Conservation (phyloP, 2,797 vertebrate species). For the Avahi laniger region DNA sequence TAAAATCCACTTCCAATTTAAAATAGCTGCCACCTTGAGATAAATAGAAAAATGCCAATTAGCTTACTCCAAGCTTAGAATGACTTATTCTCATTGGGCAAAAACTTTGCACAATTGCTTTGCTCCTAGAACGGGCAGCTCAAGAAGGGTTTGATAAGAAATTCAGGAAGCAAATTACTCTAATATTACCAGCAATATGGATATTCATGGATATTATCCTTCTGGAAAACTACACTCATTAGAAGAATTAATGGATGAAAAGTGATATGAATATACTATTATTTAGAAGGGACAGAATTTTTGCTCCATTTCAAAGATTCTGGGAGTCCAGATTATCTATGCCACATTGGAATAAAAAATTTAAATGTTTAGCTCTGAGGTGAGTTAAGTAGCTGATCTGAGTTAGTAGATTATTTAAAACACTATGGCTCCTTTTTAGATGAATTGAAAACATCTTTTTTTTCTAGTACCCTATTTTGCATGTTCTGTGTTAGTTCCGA, state of each 20-base stretch:
- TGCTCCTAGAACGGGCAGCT: not conserved
- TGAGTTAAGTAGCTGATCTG: not conserved
- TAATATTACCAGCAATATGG: not conserved
- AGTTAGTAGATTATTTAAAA: not conserved
- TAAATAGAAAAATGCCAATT: constrained; percentile 26
- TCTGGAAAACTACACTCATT: not conserved
- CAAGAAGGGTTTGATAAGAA: not conserved
- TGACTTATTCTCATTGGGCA: not conserved
- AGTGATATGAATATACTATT: not conserved
- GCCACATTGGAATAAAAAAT: not conserved
- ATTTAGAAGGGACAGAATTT: not conserved
- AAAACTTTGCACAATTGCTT: not conserved
- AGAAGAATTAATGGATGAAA: not conserved
- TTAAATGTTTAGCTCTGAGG: not conserved
- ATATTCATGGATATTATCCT: not conserved
- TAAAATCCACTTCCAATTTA: constrained; percentile 64
- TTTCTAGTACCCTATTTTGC: not conserved
- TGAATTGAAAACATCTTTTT: not conserved
- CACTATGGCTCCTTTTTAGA: not conserved
- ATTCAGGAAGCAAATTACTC: not conserved
- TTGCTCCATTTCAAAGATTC: constrained; percentile 10
- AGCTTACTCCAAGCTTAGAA: constrained; percentile 6
- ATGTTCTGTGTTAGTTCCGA: not conserved
- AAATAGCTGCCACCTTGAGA: constrained; percentile 61
- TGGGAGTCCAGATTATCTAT: not conserved